phyloP scores from a whole-genome alignment of 1,140 invertebrate genomes.

The Chlorops oryzae region DNA sequence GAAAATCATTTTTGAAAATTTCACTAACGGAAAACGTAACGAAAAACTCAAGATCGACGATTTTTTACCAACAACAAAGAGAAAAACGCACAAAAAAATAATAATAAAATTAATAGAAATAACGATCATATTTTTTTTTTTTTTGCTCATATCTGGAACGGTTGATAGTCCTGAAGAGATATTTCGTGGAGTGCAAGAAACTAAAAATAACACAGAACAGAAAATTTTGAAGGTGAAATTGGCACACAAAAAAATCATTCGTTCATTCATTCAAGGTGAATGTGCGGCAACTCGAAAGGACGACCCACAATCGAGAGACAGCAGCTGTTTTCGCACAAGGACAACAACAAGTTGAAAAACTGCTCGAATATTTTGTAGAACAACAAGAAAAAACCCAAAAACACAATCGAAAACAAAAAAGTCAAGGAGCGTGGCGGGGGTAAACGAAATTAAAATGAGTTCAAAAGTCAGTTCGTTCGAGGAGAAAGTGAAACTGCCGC shows the following conservation, averaged over 20 bases:
- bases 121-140: no score
- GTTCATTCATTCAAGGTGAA: no score
- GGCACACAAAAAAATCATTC: not conserved
- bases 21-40: slow-evolving; percentile 1
- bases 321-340: no score
- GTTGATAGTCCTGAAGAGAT: no score
- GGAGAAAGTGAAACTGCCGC: slow-evolving; percentile 62
- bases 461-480: slow-evolving; percentile 50
- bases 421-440: not conserved
- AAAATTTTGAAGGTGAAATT: not conserved
- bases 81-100: no score
- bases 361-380: not conserved
- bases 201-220: slow-evolving; percentile 7
- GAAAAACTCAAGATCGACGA: no score
- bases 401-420: not conserved
- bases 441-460: slow-evolving; percentile 26
- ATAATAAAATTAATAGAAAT: no score
- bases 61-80: no score
- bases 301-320: not conserved
- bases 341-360: slow-evolving; percentile 4
- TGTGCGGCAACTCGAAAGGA: slow-evolving; percentile 4
- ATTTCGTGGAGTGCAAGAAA: no score
- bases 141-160: no score
- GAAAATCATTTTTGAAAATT: slow-evolving; percentile 1
- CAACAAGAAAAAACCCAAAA: not conserved